These are phyloP conservation scores for Unio delphinus DNA, from an alignment of 2,888 invertebrate species.

Conservation along the genomic window DNA sequence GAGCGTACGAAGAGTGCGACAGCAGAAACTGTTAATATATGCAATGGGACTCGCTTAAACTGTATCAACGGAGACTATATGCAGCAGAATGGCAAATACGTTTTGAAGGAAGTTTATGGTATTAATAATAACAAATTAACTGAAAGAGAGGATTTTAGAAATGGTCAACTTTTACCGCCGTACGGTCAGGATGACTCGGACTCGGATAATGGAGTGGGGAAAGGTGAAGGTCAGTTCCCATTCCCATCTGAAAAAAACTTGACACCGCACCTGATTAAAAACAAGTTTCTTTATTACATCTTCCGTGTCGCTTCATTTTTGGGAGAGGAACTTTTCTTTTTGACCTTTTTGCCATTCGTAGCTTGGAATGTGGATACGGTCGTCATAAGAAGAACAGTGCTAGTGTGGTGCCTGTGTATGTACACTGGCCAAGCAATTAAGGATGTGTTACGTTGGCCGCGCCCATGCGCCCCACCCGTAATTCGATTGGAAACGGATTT, in stretches of 20 bases:
- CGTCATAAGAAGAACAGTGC: conserved; percentile 38
- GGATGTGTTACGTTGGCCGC: conserved; percentile 55
- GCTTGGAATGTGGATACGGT: conserved; percentile 55
- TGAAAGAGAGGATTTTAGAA: conserved; percentile 16
- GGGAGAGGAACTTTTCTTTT: conserved; percentile 57
- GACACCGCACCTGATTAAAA: conserved; percentile 35
- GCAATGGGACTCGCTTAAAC: background rate
- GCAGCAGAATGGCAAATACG: conserved; percentile 23
- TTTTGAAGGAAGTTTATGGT: conserved; percentile 10
- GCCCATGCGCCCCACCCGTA: conserved; percentile 56
- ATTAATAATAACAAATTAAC: conserved; percentile 9
- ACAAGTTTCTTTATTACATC: conserved; percentile 40
- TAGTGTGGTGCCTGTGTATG: conserved; percentile 58
- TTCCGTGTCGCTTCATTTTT: conserved; percentile 51
- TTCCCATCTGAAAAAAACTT: conserved; percentile 6
- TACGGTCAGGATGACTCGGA: conserved; percentile 33
- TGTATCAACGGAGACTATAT: conserved; percentile 20
- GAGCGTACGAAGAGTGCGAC: conserved; percentile 8
- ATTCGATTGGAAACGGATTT: conserved; percentile 53
- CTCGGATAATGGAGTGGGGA: conserved; percentile 16
- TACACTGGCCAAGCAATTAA: conserved; percentile 57
- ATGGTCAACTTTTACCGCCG: conserved; percentile 24
- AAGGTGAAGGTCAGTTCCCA: conserved; percentile 11
- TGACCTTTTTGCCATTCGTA: conserved; percentile 50
- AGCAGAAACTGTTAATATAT: background rate